phyloP scores from a whole-genome alignment of 2,888 invertebrate genomes.

The Andrena fulva region DNA sequence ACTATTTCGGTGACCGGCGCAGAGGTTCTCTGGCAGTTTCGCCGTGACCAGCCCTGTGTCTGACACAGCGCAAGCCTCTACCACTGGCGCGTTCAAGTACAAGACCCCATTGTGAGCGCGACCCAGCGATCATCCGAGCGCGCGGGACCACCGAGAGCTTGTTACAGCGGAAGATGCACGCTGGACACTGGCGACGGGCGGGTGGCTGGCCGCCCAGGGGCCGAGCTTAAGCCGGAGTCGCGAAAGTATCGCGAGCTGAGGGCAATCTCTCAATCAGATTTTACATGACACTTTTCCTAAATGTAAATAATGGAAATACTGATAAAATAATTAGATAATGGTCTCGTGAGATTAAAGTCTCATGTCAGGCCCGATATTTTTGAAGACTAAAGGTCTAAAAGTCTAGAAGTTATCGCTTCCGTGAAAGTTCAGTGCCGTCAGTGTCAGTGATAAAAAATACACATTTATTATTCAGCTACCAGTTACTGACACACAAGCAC shows the following conservation, averaged over 20 bases:
- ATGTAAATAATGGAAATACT: too few species aligned
- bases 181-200: neutral
- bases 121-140: neutral
- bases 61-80: neutral
- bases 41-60: neutral
- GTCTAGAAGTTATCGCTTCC: too few species aligned
- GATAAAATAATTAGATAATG: too few species aligned
- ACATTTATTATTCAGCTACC: too few species aligned
- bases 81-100: neutral
- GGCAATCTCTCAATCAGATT: slow-evolving; percentile 2
- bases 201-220: neutral
- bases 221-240: neutral
- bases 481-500: too few species aligned
- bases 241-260: neutral
- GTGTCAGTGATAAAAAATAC: too few species aligned
- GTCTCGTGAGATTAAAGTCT: too few species aligned
- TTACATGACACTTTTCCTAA: neutral
- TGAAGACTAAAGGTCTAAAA: too few species aligned
- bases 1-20: slow-evolving; percentile 15
- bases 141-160: neutral
- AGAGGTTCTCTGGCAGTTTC: neutral
- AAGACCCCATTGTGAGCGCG: neutral
- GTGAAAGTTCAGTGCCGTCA: too few species aligned
- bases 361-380: too few species aligned
- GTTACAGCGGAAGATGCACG: slow-evolving; percentile 4